Conservation (phyloP, 2,888 invertebrate species). For the Apocheima hispidaria region DNA sequence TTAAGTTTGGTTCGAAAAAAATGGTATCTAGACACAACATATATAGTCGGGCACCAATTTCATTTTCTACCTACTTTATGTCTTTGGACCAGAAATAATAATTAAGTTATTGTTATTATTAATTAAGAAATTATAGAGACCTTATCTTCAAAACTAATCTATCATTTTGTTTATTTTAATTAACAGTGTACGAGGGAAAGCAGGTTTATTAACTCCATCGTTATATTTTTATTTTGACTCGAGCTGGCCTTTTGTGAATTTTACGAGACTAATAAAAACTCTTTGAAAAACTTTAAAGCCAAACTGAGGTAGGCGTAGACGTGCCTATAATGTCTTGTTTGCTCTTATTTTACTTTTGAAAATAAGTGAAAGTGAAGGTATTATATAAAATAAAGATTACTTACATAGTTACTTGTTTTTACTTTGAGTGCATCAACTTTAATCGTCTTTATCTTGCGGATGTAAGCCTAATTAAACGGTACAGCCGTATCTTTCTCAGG, state of each 20-base stretch:
- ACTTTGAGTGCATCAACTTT: too few relatives aligned
- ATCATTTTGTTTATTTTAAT: conserved; percentile 7
- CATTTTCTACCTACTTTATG: background rate
- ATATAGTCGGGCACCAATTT: background rate
- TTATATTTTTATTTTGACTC: conserved; percentile 18
- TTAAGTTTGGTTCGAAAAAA: too few relatives aligned
- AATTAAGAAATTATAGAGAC: conserved; percentile 1
- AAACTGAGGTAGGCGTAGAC: too few relatives aligned
- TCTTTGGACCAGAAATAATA: background rate
- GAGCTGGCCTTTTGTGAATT: conserved; percentile 17
- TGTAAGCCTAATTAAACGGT: too few relatives aligned
- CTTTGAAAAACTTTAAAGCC: conserved; percentile 26
- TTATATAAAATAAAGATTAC: too few relatives aligned
- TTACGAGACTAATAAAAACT: conserved; percentile 27
- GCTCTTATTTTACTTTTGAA: too few relatives aligned
- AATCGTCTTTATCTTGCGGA: too few relatives aligned
- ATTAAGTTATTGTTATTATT: background rate
- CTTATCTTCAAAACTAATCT: background rate
- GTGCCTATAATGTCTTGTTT: too few relatives aligned
- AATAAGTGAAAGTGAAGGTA: too few relatives aligned
- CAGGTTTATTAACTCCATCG: conserved; percentile 13
- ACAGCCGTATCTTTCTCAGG: too few relatives aligned
- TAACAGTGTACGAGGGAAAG: conserved; percentile 6
- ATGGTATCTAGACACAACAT: background rate
- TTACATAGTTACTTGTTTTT: too few relatives aligned